Evolutionary conservation across 2,113 vertebrate genomes (phyloP).

Genomic region (Steatornis caripensis): DNA sequence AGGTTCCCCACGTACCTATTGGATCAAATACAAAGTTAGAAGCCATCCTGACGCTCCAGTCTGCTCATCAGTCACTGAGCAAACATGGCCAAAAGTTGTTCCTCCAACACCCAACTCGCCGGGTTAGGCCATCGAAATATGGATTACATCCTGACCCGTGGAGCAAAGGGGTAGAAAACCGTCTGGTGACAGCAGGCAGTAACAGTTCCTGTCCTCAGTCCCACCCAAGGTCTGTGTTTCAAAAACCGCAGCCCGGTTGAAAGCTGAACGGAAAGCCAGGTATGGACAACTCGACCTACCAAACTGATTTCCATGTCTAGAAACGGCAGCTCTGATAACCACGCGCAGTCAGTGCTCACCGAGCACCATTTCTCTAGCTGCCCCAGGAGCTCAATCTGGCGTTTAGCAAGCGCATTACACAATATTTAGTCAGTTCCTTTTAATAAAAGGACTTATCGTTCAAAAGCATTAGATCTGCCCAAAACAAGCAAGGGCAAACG

Average conservation of each 20-base stretch:
- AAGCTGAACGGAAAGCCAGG: background rate
- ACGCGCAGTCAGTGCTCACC: accelerated
- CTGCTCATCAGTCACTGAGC: accelerated
- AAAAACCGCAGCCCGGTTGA: background rate
- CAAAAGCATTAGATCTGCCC: background rate
- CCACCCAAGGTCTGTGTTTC: background rate
- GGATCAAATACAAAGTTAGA: conserved; percentile 12
- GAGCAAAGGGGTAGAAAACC: background rate
- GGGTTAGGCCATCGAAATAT: accelerated
- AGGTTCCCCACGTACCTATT: conserved; percentile 97
- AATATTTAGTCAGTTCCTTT: background rate
- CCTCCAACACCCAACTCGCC: background rate
- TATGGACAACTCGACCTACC: accelerated
- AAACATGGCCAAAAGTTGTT: accelerated
- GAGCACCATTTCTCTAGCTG: background rate
- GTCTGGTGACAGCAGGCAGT: accelerated
- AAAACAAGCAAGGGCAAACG: accelerated
- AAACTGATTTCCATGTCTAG: accelerated
- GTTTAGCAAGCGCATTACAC: accelerated
- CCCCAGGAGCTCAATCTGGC: background rate
- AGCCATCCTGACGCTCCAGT: accelerated
- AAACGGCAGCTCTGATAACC: no score
- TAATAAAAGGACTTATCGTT: background rate
- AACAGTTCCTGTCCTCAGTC: background rate
- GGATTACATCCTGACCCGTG: accelerated